Evolutionary conservation across 2,888 invertebrate species (phyloP).

Genomic region (Acrobasis suavella): DNA sequence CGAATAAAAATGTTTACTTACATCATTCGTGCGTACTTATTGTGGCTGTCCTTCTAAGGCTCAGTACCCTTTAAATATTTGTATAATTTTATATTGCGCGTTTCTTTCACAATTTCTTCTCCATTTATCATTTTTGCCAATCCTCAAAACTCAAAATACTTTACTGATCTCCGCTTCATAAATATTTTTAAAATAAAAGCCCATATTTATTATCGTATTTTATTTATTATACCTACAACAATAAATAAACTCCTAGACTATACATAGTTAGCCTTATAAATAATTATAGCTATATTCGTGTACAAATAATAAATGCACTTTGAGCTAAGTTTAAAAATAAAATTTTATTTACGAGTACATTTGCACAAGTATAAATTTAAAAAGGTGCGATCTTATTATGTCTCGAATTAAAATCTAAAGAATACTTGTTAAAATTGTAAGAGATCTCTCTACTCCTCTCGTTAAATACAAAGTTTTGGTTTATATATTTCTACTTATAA

Average conservation of each 20-base stretch:
- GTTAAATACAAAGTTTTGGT: slow-evolving; percentile 32
- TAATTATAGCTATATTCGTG: slow-evolving; percentile 12
- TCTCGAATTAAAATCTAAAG: slow-evolving; percentile 10
- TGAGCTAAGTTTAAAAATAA: slow-evolving; percentile 38
- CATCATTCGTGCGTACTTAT: background rate
- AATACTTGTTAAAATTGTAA: slow-evolving; percentile 27
- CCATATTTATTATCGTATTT: slow-evolving; percentile 6
- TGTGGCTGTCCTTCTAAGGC: background rate
- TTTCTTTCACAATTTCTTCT: background rate
- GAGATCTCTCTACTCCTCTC: slow-evolving; percentile 41
- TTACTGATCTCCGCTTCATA: background rate
- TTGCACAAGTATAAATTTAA: slow-evolving; percentile 15
- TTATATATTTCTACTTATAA: slow-evolving; percentile 25
- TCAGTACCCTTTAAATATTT: background rate
- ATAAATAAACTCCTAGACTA: slow-evolving; percentile 11
- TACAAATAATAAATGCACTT: slow-evolving; percentile 57
- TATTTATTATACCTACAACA: slow-evolving; percentile 22
- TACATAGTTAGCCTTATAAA: slow-evolving; percentile 3
- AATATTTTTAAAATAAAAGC: slow-evolving; percentile 17
- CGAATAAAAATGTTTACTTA: background rate
- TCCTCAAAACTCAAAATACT: background rate
- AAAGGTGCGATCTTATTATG: slow-evolving; percentile 12
- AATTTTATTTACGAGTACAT: slow-evolving; percentile 3
- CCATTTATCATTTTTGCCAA: slow-evolving; percentile 1
- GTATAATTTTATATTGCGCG: background rate